These are phyloP conservation scores for Prietella phreatophila DNA, from an alignment of 2,113 vertebrate species.

Conservation along the genomic window DNA sequence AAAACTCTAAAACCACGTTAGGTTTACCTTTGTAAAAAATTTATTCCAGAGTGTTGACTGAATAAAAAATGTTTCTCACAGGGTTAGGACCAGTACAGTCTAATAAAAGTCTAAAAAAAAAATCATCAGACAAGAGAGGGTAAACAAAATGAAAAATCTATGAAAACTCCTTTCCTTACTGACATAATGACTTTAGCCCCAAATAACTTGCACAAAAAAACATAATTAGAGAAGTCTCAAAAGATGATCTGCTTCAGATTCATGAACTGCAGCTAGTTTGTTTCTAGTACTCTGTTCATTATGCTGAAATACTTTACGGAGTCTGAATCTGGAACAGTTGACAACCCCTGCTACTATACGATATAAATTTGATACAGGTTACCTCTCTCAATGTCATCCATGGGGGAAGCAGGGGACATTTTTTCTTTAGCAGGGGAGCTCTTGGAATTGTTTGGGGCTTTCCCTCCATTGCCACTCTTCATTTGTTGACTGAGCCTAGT, in stretches of 20 bases:
- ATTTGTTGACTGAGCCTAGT: conserved; percentile 73
- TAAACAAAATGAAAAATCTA: not conserved
- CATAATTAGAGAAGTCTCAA: not conserved
- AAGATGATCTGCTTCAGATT: not conserved
- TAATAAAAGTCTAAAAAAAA: no score
- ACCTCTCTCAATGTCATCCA: conserved; percentile 98
- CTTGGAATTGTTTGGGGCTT: conserved; percentile 73
- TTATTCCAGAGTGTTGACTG: no score
- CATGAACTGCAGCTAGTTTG: not conserved
- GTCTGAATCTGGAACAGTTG: not conserved
- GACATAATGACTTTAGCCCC: not conserved
- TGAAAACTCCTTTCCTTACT: not conserved
- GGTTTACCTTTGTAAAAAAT: no score
- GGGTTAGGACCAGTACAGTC: no score
- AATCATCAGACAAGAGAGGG: not conserved
- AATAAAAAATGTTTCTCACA: no score
- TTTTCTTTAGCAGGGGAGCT: conserved; percentile 80
- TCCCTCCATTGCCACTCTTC: conserved; percentile 75
- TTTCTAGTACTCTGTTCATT: not conserved
- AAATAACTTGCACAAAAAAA: not conserved
- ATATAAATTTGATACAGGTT: conserved; percentile 34
- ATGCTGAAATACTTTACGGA: not conserved
- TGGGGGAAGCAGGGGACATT: conserved; percentile 79
- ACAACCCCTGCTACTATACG: not conserved
- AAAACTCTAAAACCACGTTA: no score